Conservation (phyloP, 2,888 invertebrate species). For the Trilocha varians region DNA sequence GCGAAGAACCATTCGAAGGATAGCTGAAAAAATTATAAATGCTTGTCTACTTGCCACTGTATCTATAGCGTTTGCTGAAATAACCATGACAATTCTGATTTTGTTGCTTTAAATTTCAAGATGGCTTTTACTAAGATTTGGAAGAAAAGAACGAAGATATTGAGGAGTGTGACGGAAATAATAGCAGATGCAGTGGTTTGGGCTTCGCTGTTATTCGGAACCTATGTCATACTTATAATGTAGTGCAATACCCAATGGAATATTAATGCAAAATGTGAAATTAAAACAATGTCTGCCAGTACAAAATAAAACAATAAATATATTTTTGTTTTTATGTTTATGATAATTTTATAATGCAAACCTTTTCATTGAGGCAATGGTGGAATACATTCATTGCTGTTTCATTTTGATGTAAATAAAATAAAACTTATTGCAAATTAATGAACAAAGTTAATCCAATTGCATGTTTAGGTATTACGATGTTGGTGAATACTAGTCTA, state of each 20-base stretch:
- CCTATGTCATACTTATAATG: constrained; percentile 29
- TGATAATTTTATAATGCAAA: too few species aligned
- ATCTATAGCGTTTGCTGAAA: constrained; percentile 45
- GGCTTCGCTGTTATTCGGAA: constrained; percentile 32
- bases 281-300: background rate
- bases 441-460: too few species aligned
- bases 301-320: too few species aligned
- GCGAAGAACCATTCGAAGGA: constrained; percentile 26
- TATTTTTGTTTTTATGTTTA: too few species aligned
- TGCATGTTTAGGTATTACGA: too few species aligned
- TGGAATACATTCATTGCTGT: too few species aligned
- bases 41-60: constrained; percentile 39
- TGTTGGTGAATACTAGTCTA: too few species aligned
- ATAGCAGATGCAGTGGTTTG: constrained; percentile 32
- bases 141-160: constrained; percentile 25
- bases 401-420: too few species aligned
- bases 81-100: constrained; percentile 36
- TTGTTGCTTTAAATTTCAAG: constrained; percentile 21
- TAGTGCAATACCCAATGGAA: constrained; percentile 12
- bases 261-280: background rate
- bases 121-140: constrained; percentile 36
- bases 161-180: constrained; percentile 20
- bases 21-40: constrained; percentile 38
- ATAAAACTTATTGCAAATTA: too few species aligned
- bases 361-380: too few species aligned